These are phyloP conservation scores for Caenorhabditis becei DNA, from an alignment of 2,888 invertebrate genomes.

Conservation along the genomic window DNA sequence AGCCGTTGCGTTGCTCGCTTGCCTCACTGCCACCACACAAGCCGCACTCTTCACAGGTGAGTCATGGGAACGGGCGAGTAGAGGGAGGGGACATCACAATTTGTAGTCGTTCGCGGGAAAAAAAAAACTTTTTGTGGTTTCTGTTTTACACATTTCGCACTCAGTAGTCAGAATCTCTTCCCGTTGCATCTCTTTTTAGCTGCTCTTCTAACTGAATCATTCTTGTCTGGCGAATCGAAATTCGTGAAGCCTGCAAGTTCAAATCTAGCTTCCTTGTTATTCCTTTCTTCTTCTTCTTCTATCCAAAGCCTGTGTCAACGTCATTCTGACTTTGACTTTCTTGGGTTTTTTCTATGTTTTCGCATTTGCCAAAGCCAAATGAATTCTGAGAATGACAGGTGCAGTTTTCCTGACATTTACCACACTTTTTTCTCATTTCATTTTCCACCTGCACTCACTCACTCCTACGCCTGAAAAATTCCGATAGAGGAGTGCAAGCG, in stretches of 20 bases:
- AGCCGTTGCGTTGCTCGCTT: slow-evolving; percentile 62
- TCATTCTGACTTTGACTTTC: too few relatives aligned
- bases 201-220: neutral
- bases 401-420: slow-evolving; percentile 39
- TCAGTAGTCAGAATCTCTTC: too few relatives aligned
- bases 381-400: slow-evolving; percentile 40
- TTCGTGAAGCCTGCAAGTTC: too few relatives aligned
- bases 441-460: neutral
- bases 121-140: too few relatives aligned
- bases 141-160: too few relatives aligned
- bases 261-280: too few relatives aligned
- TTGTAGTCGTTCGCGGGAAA: neutral
- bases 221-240: too few relatives aligned
- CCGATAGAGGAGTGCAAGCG: neutral
- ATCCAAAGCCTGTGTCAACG: too few relatives aligned
- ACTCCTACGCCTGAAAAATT: neutral
- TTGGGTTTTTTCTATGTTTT: slow-evolving; percentile 1
- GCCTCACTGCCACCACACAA: slow-evolving; percentile 56
- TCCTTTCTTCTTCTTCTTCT: too few relatives aligned
- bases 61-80: slow-evolving; percentile 7
- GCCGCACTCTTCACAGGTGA: slow-evolving; percentile 65
- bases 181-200: neutral
- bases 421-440: slow-evolving; percentile 12
- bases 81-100: neutral
- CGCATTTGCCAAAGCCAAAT: too few relatives aligned